A percentile compares a stretch with the other conserved stretches of the same genome.
phyloP scores from a whole-genome alignment of 2,888 invertebrate genomes.

The Heliconius cydno region DNA sequence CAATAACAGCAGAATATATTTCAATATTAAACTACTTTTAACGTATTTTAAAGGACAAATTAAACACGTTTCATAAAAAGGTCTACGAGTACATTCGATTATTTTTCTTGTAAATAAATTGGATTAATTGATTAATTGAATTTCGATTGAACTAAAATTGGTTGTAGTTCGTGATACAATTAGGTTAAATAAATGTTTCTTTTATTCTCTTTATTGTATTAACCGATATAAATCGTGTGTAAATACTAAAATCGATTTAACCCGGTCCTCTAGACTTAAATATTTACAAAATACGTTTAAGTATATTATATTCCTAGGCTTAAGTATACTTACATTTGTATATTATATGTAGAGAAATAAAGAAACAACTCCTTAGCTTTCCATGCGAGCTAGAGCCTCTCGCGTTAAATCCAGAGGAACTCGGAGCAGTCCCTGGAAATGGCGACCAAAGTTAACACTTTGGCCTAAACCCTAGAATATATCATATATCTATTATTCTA shows the following conservation, averaged over 20 bases:
- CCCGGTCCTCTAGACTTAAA: too few relatives aligned
- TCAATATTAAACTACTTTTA: constrained; percentile 16
- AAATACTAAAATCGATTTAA: neutral
- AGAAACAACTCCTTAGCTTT: too few relatives aligned
- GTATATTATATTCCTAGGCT: too few relatives aligned
- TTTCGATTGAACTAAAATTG: neutral
- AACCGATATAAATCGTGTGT: neutral
- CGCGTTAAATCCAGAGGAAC: neutral
- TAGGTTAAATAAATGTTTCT: neutral
- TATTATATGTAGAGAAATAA: neutral
- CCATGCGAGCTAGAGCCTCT: too few relatives aligned
- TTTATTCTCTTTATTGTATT: neutral
- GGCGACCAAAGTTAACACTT: neutral
- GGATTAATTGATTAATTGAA: constrained; percentile 10
- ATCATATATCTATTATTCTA: too few relatives aligned
- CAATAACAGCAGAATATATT: neutral
- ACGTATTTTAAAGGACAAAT: constrained; percentile 31
- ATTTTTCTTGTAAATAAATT: constrained; percentile 13
- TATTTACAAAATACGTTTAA: too few relatives aligned
- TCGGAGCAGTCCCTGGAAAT: neutral
- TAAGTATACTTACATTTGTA: neutral
- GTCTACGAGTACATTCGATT: constrained; percentile 11
- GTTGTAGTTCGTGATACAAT: neutral
- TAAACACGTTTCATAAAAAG: constrained; percentile 36
- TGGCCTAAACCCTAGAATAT: too few relatives aligned